phyloP scores from a whole-genome alignment of 1,140 invertebrate species.

The Lethrus apterus region DNA sequence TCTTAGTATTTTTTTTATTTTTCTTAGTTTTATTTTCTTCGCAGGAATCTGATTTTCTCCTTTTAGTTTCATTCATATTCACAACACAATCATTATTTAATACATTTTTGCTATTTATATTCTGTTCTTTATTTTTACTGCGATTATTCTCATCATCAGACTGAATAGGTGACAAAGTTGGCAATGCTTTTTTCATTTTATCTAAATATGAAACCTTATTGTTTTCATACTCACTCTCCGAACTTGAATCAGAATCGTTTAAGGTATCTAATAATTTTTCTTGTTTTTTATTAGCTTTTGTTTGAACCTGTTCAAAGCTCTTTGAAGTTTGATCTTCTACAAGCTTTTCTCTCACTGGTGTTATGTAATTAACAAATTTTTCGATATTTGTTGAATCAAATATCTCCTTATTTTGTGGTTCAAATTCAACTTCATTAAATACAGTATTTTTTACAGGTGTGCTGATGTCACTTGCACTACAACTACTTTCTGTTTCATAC shows the following conservation, averaged over 20 bases:
- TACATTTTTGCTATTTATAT: too few relatives aligned
- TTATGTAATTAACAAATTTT: constrained; percentile 29
- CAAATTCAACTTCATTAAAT: constrained; percentile 32
- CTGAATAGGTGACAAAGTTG: constrained; percentile 26
- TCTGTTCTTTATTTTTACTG: constrained; percentile 2
- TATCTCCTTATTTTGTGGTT: constrained; percentile 23
- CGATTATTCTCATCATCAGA: background rate
- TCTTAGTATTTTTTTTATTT: background rate
- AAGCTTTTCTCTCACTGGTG: constrained; percentile 10
- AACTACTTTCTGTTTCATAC: constrained; percentile 31
- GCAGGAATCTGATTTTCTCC: constrained; percentile 3
- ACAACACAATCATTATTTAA: constrained; percentile 1
- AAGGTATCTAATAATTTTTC: background rate
- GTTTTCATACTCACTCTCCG: constrained; percentile 31
- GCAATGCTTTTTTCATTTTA: constrained; percentile 21
- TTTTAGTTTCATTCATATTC: constrained; percentile 8
- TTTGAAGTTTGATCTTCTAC: background rate
- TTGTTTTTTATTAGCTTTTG: background rate
- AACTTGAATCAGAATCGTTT: constrained; percentile 18
- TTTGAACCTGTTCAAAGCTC: background rate
- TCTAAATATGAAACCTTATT: constrained; percentile 1
- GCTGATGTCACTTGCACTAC: constrained; percentile 26
- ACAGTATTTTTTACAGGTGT: constrained; percentile 23
- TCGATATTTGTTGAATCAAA: constrained; percentile 28
- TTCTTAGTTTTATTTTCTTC: background rate